A percentile compares a stretch with the other conserved stretches of the same genome.
Evolutionary conservation across 2,797 vertebrate species (phyloP).

Genomic region (Brachymystax lenok): DNA sequence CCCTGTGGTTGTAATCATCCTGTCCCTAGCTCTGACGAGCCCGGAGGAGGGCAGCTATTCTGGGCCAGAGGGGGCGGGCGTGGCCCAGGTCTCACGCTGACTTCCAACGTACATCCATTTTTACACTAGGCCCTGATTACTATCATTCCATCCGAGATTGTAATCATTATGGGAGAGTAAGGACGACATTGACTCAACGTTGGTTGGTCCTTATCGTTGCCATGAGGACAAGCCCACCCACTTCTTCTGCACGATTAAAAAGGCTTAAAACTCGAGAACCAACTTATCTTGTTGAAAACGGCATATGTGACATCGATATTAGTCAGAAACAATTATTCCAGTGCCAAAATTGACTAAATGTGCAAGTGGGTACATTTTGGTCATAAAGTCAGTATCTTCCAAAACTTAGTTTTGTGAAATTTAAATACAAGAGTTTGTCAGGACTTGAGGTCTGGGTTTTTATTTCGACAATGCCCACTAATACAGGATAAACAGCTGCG

Average conservation of each 20-base stretch:
- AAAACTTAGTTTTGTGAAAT: no score
- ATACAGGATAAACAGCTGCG: no score
- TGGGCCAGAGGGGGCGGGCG: slow-evolving; percentile 56
- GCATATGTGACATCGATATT: no score
- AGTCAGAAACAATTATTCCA: no score
- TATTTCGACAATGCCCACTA: no score
- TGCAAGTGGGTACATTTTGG: no score
- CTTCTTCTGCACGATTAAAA: slow-evolving; percentile 61
- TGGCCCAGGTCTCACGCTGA: slow-evolving; percentile 50
- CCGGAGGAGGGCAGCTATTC: slow-evolving; percentile 69
- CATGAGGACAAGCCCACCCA: slow-evolving; percentile 48
- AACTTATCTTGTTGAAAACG: no score
- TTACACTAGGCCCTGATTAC: slow-evolving; percentile 69
- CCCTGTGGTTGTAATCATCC: slow-evolving; percentile 69
- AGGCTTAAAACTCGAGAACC: slow-evolving; percentile 1
- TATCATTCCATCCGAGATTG: slow-evolving; percentile 69
- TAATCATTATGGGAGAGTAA: slow-evolving; percentile 62
- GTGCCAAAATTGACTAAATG: no score
- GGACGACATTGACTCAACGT: slow-evolving; percentile 42
- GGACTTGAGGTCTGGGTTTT: no score
- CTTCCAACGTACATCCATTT: slow-evolving; percentile 50
- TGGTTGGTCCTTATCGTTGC: slow-evolving; percentile 30
- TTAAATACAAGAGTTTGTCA: no score
- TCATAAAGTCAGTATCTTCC: no score
- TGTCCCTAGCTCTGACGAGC: slow-evolving; percentile 61